Evolutionary conservation across 2,797 vertebrate genomes (phyloP), one percentile per base, ranked within the genome.

Genomic region (Linurgus olivaceus): DNA sequence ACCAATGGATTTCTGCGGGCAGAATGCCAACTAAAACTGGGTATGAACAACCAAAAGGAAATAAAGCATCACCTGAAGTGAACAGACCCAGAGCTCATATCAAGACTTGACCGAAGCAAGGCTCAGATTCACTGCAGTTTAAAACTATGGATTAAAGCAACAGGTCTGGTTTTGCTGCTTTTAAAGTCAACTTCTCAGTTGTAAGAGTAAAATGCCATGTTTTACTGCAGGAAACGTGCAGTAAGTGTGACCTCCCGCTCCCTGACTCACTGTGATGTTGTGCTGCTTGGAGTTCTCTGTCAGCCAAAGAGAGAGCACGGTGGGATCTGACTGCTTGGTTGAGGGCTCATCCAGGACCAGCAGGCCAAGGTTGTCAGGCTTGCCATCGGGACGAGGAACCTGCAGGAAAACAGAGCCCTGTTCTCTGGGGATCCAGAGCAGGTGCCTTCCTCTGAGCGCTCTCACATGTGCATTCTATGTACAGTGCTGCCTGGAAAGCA

Each of bases 261-360:
- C 6, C 14, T 2, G 2, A 82, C 98, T 98, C 94, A 99, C 98
- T 1, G 98, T 87, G 76, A 98, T 48, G 13, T 98, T 98, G 92
- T 99, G 99, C 83, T 99, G 99, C 77, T 99, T 99, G 94, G 98
- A 99, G 91, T 99, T 99, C 96, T 99, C 99, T 0, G 98, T 98
- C 76, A 99, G 97, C 99, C 99, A 99, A 21, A 99, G 98, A 0
- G 99, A 98, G 65, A 99, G 98, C 67, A 99, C 99, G 0, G 99
- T 99, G 51, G 99, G 99, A 73, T 99, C 99, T 0, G 99, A 99
- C 98, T 99, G 99, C 81, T 99, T 99, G 25, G 98, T 98, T 1
- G 98, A 99, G 2, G 99, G 99, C 92, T 99, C 99, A 13, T 99
- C 99, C 92, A 99, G 96, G 50, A 99, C 96, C 96, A 99, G 82